Evolutionary conservation across 1,140 invertebrate species (phyloP), one percentile per base, ranked within the genome.

Genomic region (Chionoecetes opilio): DNA sequence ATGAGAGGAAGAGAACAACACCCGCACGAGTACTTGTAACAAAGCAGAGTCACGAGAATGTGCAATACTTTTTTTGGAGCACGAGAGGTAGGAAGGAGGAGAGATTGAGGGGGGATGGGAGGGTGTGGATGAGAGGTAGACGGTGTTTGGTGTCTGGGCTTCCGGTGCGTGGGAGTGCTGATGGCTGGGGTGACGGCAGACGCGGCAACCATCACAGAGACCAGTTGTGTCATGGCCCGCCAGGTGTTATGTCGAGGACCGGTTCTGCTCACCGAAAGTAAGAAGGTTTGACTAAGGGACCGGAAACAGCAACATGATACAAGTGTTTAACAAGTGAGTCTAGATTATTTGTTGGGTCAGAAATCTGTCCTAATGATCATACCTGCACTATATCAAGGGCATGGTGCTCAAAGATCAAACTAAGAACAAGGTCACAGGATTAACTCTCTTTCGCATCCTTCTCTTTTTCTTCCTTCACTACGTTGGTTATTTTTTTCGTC

Each of bases 121-220:
- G 88, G 26, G 38, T 26, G 88, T 46, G 41, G 41, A 6, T 29
- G 84, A 26, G 84, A 34, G 84, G 84, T 2, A 75, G 63, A 75
- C 63, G 63, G 63, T 75, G 63, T 75, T 75, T 75, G 21, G 63
- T 75, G 63, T 75, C n/a, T 75, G 63, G 63, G 63, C 63, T 75
- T 75, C 63, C 63, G 63, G 63, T 75, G 63, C n/a, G 11, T 75
- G 21, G 63, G 63, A n/a, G 63, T 75, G 63, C 21, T 75, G 63
- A 75, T 75, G 63, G 9, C 21, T 75, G 21, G 21, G 63, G 63
- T n/a, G 63, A n/a, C 63, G 63, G 63, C 63, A 75, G 63, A 26
- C 63, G 63, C 63, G 63, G 63, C 63, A 75, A 75, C 63, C 63
- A 75, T 75, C 63, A 75, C 63, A 75, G 63, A 21, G 63, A 75